phyloP scores from a whole-genome alignment of 2,797 vertebrate species.

The Esox masquinongy region DNA sequence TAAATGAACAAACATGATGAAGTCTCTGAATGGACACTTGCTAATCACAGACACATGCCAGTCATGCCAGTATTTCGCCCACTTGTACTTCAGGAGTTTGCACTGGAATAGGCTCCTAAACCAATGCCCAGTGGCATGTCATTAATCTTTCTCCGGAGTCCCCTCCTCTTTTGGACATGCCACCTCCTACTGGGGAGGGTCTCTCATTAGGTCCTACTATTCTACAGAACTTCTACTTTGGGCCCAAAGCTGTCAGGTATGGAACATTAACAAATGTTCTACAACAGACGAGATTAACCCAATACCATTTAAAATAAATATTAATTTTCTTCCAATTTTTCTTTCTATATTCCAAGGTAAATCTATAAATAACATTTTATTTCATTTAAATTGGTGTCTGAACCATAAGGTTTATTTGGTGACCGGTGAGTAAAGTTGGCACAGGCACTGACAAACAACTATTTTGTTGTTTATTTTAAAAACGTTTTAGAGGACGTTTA shows the following conservation, averaged over 20 bases:
- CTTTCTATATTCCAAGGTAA: background rate
- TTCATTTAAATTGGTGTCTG: background rate
- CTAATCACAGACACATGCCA: background rate
- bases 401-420: background rate
- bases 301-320: background rate
- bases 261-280: background rate
- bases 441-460: background rate
- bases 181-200: background rate
- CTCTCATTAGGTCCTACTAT: background rate
- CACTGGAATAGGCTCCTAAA: background rate
- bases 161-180: background rate
- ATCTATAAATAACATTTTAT: background rate
- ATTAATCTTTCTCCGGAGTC: background rate
- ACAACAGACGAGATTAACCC: background rate
- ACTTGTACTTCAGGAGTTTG: background rate
- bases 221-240: background rate
- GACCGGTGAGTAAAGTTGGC: background rate
- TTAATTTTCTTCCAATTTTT: background rate
- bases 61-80: background rate
- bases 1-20: background rate
- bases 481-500: background rate
- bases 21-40: background rate
- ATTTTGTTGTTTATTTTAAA: background rate
- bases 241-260: background rate
- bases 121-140: conserved; percentile 1